Conservation (phyloP, 2,888 invertebrate species). For the Cryptocephalus moraei region DNA sequence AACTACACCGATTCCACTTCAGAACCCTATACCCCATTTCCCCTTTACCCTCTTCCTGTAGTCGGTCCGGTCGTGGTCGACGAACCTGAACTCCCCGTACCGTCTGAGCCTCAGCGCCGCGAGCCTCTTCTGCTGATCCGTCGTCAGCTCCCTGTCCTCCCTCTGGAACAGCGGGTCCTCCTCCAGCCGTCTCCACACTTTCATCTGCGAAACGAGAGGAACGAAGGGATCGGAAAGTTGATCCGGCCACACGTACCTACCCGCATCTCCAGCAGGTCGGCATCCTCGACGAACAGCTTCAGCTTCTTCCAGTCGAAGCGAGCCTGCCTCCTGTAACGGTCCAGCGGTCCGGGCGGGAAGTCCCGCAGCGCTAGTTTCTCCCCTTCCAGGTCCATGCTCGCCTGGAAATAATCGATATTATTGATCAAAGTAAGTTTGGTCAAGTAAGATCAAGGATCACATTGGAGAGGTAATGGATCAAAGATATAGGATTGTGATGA, state of each 20-base stretch:
- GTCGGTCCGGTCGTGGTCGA: slow-evolving; percentile 49
- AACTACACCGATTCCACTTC: too few relatives aligned
- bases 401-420: too few relatives aligned
- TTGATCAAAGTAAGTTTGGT: too few relatives aligned
- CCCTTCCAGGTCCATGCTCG: neutral
- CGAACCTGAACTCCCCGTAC: slow-evolving; percentile 55
- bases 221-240: neutral
- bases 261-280: slow-evolving; percentile 62
- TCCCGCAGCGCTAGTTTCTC: slow-evolving; percentile 31
- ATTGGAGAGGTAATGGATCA: too few relatives aligned
- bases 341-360: slow-evolving; percentile 66
- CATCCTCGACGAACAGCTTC: slow-evolving; percentile 67
- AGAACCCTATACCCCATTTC: too few relatives aligned
- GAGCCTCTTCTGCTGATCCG: slow-evolving; percentile 64
- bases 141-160: slow-evolving; percentile 46
- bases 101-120: slow-evolving; percentile 57
- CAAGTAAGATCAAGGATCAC: too few relatives aligned
- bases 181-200: slow-evolving; percentile 68
- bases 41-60: slow-evolving; percentile 50
- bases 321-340: slow-evolving; percentile 65
- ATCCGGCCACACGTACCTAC: slow-evolving; percentile 38
- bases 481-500: too few relatives aligned
- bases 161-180: slow-evolving; percentile 70
- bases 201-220: slow-evolving; percentile 46
- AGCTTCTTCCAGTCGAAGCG: slow-evolving; percentile 83